Conservation (phyloP, 2,888 invertebrate species). For the Troides helena region DNA sequence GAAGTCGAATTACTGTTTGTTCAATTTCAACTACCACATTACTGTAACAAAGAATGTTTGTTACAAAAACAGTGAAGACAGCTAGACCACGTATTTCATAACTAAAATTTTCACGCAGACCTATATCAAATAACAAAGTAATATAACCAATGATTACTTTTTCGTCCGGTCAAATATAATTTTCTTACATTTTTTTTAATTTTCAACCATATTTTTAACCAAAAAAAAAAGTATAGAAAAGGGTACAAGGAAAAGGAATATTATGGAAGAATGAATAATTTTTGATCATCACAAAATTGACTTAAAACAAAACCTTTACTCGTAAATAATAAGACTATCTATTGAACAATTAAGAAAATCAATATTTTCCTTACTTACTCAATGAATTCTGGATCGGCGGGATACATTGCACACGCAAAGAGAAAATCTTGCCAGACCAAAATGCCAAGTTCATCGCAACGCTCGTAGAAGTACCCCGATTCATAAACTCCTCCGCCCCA, state of each 20-base stretch:
- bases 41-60: conserved; percentile 54
- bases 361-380: conserved; percentile 57
- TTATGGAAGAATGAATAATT: background rate
- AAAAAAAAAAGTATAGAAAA: no score
- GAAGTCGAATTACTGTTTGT: conserved; percentile 90
- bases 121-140: no score
- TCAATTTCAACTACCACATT: conserved; percentile 87
- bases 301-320: no score
- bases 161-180: no score
- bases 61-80: background rate
- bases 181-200: no score
- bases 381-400: conserved; percentile 85
- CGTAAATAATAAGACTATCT: background rate
- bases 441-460: conserved; percentile 93
- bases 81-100: no score
- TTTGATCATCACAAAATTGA: no score
- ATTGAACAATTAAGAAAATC: background rate
- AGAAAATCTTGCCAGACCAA: conserved; percentile 99
- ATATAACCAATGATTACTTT: no score
- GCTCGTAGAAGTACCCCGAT: conserved; percentile 91
- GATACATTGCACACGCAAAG: conserved; percentile 98
- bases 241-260: no score
- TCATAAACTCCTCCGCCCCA: conserved; percentile 99
- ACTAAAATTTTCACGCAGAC: no score
- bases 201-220: no score